Evolutionary conservation across 2,888 invertebrate species (phyloP), one percentile per base, ranked within the genome.

Genomic region (Lacanobia wlatinum): DNA sequence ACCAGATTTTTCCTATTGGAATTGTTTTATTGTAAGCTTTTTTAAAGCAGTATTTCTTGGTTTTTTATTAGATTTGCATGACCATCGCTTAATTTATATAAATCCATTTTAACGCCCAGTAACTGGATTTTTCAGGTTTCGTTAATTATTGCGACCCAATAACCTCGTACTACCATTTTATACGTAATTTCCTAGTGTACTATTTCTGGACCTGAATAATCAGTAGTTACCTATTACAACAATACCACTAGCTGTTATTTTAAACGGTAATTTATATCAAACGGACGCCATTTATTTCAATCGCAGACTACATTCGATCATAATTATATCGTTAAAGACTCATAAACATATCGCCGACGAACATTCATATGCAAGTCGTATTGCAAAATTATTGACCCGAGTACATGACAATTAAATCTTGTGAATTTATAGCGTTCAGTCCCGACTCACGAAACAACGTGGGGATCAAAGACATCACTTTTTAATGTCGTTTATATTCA

Each of bases 401-500:
- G 66, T 83, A 86, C 84, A 75, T 58, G 84, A 87, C 87, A 89
- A 87, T 92, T 88, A 92, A 88, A 89, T 89, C 72, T 87, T 88
- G 80, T 81, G 73, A 90, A 92, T 93, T 92, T 92, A 93, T 88
- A 65, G 85, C 73, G 64, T 81, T 78, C 86, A 82, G 72, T 73
- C 82, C 73, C 76, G 84, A 82, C 76, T 84, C 76, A 80, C 84
- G 83, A 88, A 89, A 90, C 88, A 87, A 85, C 88, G 82, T 84
- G 73, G 80, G 88, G 90, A 92, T 92, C 92, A 92, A 92, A 92
- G 89, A 83, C 70, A 81, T 86, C 84, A 85, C 83, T 89, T 87
- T 83, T 86, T 84, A 75, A 88, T 83, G 83, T 73, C 78, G 66
- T 62, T 77, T 82, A 83, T 84, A 85, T 69, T 63, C 61, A 34